A percentile compares a stretch with the other conserved stretches of the same genome.
Conservation (phyloP, 2,888 invertebrate species). For the Drosophila seclusa region DNA sequence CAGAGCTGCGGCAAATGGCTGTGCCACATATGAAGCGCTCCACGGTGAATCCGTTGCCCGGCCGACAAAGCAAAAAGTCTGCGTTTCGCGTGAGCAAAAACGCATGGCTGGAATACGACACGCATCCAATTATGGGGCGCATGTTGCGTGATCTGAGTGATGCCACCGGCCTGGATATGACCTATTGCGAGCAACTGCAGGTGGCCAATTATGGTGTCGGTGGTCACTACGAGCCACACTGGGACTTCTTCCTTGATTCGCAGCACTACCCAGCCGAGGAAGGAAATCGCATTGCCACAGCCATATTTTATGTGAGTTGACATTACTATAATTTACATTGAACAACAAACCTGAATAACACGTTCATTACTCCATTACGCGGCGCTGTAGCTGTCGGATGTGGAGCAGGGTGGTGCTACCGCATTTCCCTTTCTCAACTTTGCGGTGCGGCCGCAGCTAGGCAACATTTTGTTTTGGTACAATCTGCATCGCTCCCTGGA, state of each 20-base stretch:
- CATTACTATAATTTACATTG: conserved; percentile 11
- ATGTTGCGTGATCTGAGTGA: conserved; percentile 90
- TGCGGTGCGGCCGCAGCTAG: conserved; percentile 94
- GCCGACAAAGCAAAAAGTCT: conserved; percentile 91
- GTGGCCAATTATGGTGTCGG: conserved; percentile 99
- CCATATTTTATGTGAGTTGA: conserved; percentile 95
- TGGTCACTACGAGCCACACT: conserved; percentile 99
- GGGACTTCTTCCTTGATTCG: conserved; percentile 89
- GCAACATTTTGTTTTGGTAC: conserved; percentile 97
- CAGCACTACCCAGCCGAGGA: conserved; percentile 90
- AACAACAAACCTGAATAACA: not conserved
- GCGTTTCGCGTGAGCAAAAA: conserved; percentile 90
- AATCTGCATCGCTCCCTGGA: conserved; percentile 97
- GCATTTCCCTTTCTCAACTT: conserved; percentile 96
- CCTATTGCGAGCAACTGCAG: conserved; percentile 94
- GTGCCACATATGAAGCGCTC: conserved; percentile 85
- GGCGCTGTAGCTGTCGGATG: conserved; percentile 93
- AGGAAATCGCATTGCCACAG: conserved; percentile 98
- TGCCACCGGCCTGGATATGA: conserved; percentile 87
- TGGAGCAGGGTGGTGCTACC: conserved; percentile 98
- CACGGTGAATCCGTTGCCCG: conserved; percentile 89
- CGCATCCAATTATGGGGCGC: conserved; percentile 66
- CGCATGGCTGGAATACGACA: conserved; percentile 85
- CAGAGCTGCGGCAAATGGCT: conserved; percentile 86
- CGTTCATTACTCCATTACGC: not conserved